A percentile compares a stretch with the other conserved stretches of the same genome.
Conservation (phyloP, 2,113 vertebrate species). For the Atherinomorus stipes region DNA sequence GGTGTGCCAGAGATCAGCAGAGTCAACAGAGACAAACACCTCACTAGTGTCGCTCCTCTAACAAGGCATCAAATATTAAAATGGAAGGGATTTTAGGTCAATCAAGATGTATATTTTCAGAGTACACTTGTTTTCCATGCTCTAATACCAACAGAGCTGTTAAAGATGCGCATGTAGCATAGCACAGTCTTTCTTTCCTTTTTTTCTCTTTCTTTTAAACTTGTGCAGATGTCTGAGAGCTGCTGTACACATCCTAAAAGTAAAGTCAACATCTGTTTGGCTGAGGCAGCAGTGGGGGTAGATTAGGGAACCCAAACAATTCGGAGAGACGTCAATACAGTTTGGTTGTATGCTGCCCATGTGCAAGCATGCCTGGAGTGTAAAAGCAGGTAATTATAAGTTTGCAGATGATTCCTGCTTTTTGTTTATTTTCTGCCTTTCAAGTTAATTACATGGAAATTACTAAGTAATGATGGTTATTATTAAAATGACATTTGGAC, state of each 20-base stretch:
- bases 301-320: conserved; percentile 65
- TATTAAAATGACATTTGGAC: conserved; percentile 38
- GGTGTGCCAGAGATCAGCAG: conserved; percentile 69
- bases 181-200: conserved; percentile 1
- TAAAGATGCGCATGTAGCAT: conserved; percentile 15
- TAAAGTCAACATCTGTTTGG: conserved; percentile 61
- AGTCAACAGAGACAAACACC: conserved; percentile 73
- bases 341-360: conserved; percentile 42
- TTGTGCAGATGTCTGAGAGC: conserved; percentile 31
- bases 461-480: conserved; percentile 37
- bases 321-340: conserved; percentile 50
- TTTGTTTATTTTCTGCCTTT: conserved; percentile 24
- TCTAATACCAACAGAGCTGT: conserved; percentile 30
- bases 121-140: conserved; percentile 66
- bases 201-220: conserved; percentile 32
- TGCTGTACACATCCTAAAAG: conserved; percentile 33
- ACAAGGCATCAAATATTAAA: conserved; percentile 77
- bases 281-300: conserved; percentile 31
- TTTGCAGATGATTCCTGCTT: conserved; percentile 43
- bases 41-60: conserved; percentile 59
- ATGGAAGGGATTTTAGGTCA: conserved; percentile 62
- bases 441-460: conserved; percentile 55
- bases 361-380: conserved; percentile 58
- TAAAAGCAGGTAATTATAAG: conserved; percentile 65
- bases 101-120: conserved; percentile 66